Evolutionary conservation across 1,140 invertebrate species (phyloP).

Genomic region (Manduca sexta): DNA sequence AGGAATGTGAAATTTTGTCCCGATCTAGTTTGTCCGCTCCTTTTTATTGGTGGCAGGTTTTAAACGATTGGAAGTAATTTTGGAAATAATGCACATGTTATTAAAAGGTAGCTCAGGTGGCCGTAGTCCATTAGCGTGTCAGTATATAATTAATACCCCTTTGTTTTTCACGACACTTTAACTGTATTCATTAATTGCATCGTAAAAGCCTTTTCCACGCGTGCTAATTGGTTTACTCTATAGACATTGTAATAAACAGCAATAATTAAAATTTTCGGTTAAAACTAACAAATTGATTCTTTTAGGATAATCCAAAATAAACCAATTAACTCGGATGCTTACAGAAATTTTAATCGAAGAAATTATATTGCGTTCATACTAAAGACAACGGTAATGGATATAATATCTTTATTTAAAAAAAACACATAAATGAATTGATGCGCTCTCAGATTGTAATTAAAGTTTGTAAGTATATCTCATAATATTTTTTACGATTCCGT

Average conservation of each 20-base stretch:
- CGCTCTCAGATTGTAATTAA: too few species aligned
- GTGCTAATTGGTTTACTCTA: slow-evolving; percentile 43
- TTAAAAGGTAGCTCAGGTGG: slow-evolving; percentile 23
- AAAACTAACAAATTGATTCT: too few species aligned
- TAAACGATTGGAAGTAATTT: slow-evolving; percentile 1
- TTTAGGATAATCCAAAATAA: too few species aligned
- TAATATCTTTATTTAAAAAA: too few species aligned
- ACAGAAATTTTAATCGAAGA: too few species aligned
- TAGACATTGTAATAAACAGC: slow-evolving; percentile 26
- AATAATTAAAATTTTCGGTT: background rate
- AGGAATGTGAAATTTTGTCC: background rate
- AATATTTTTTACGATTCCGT: too few species aligned
- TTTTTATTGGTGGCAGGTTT: slow-evolving; percentile 8
- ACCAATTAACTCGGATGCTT: too few species aligned
- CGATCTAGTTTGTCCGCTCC: background rate
- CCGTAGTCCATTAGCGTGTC: slow-evolving; percentile 42
- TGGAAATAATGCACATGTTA: slow-evolving; percentile 13
- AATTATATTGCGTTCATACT: too few species aligned
- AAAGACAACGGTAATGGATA: too few species aligned
- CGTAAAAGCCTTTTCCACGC: slow-evolving; percentile 37
- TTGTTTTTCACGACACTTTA: slow-evolving; percentile 51
- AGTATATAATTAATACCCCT: slow-evolving; percentile 50
- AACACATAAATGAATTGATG: too few species aligned
- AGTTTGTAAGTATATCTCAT: too few species aligned
- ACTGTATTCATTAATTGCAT: slow-evolving; percentile 43